These are phyloP conservation scores for Zonotrichia albicollis DNA, from an alignment of 2,797 vertebrate genomes.

Conservation along the genomic window DNA sequence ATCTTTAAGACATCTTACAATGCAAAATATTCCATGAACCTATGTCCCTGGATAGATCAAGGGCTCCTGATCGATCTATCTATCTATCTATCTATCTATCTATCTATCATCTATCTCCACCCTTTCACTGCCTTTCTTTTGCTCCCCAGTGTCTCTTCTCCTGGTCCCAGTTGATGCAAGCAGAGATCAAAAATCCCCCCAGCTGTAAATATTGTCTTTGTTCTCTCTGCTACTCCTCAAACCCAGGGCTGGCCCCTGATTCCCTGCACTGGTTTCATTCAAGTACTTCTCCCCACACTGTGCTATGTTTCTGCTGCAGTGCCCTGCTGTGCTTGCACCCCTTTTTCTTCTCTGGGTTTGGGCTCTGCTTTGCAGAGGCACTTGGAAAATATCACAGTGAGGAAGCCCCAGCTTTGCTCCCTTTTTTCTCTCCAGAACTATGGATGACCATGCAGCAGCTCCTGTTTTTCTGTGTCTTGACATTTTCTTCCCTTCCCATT, in stretches of 20 bases:
- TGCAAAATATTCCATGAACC: neutral
- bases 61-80: neutral
- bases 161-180: neutral
- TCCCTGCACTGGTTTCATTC: neutral
- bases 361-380: neutral
- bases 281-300: neutral
- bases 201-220: neutral
- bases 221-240: neutral
- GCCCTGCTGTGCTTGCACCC: neutral
- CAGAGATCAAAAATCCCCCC: neutral
- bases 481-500: neutral
- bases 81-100: too few relatives aligned
- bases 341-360: neutral
- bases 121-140: neutral
- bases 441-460: neutral
- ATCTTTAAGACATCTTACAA: neutral
- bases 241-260: neutral
- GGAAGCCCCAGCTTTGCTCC: neutral
- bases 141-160: neutral
- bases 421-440: neutral
- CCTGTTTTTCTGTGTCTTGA: neutral
- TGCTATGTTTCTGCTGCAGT: neutral
- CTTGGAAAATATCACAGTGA: neutral
- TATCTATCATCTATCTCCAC: too few relatives aligned
- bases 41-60: accelerated